phyloP scores from a whole-genome alignment of 2,797 vertebrate species.

The Ciconia nigra region DNA sequence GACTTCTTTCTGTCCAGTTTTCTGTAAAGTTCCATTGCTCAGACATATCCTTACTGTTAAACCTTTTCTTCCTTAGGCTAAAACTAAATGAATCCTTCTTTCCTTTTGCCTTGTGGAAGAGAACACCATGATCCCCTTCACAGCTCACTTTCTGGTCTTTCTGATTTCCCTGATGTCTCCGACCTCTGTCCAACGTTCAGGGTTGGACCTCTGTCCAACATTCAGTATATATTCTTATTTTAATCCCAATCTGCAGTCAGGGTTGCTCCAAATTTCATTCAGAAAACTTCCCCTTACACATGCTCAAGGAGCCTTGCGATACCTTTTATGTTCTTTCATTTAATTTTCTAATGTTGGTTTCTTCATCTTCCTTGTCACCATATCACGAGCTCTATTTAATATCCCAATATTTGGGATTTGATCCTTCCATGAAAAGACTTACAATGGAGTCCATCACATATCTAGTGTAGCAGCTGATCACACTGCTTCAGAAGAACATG shows the following conservation, averaged over 20 bases:
- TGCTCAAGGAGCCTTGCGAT: fast-evolving
- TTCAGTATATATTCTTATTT: background rate
- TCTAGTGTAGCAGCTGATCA: background rate
- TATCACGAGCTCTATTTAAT: background rate
- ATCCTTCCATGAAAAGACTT: background rate
- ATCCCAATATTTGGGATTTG: background rate
- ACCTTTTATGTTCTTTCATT: background rate
- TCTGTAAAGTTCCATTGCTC: background rate
- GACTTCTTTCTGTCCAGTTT: background rate
- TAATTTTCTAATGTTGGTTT: background rate
- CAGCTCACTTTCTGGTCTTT: background rate
- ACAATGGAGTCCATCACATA: background rate
- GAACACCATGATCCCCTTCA: background rate
- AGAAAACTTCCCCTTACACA: background rate
- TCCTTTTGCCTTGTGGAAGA: background rate
- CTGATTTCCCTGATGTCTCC: background rate
- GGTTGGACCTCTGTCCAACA: background rate
- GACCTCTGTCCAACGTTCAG: background rate
- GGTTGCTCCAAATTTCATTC: background rate
- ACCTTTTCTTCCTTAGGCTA: background rate
- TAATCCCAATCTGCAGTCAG: background rate
- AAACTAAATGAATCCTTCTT: background rate
- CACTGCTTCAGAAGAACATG: background rate
- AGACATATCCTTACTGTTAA: background rate
- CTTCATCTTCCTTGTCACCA: background rate